phyloP scores from a whole-genome alignment of 2,797 vertebrate species.

The Ctenopoma multispine region DNA sequence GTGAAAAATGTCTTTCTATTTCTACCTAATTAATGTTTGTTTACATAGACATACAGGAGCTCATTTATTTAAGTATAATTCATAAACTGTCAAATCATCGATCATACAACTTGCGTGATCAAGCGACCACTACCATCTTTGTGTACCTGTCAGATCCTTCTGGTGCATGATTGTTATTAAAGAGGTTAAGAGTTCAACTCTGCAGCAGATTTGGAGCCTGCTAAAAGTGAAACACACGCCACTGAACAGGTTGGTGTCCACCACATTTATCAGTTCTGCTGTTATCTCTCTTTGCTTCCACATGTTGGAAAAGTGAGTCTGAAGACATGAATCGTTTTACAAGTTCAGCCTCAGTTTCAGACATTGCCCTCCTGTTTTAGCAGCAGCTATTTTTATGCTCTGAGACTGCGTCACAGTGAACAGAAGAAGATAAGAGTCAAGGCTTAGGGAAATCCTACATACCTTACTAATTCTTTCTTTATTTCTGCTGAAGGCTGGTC shows the following conservation, averaged over 20 bases:
- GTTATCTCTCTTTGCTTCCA: slow-evolving; percentile 9
- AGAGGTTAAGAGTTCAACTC: slow-evolving; percentile 12
- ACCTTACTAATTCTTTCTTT: slow-evolving; percentile 36
- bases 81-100: not conserved
- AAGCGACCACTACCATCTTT: not conserved
- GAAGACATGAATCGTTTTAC: slow-evolving; percentile 28
- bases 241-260: slow-evolving; percentile 11
- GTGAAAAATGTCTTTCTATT: too few species aligned
- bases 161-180: slow-evolving; percentile 1
- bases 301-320: slow-evolving; percentile 20
- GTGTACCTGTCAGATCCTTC: not conserved
- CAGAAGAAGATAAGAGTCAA: slow-evolving; percentile 63
- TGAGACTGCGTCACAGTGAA: slow-evolving; percentile 66
- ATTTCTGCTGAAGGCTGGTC: slow-evolving; percentile 25
- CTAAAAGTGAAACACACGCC: not conserved
- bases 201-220: too few species aligned
- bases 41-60: too few species aligned
- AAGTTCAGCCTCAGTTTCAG: slow-evolving; percentile 52
- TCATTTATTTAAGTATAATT: not conserved
- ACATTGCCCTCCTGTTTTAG: slow-evolving; percentile 66
- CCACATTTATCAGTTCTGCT: slow-evolving; percentile 20
- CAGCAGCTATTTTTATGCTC: slow-evolving; percentile 71
- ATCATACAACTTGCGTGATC: not conserved
- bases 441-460: slow-evolving; percentile 64
- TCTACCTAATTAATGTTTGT: too few species aligned